Conservation (phyloP, 2,888 invertebrate genomes). For the Troglohyphantes excavatus region DNA sequence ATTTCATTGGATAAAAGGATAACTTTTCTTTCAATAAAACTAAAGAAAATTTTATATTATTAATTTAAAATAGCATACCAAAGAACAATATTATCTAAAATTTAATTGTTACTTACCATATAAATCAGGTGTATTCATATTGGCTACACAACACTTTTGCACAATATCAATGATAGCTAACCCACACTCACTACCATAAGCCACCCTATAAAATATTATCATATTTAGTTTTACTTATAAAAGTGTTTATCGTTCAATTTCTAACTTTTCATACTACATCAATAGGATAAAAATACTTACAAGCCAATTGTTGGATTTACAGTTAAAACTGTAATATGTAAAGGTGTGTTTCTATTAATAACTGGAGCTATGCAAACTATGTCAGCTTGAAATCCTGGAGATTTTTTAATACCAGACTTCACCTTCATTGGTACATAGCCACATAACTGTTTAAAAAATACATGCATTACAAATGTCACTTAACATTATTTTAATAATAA, state of each 20-base stretch:
- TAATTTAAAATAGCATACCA: too few relatives aligned
- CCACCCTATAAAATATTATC: slow-evolving; percentile 87
- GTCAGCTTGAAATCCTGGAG: slow-evolving; percentile 98
- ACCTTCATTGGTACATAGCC: slow-evolving; percentile 86
- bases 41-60: too few relatives aligned
- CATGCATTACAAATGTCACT: too few relatives aligned
- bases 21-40: too few relatives aligned
- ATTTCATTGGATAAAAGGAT: too few relatives aligned
- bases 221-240: too few relatives aligned
- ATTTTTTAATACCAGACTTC: slow-evolving; percentile 90
- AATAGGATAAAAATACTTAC: slow-evolving; percentile 86
- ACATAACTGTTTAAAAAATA: slow-evolving; percentile 33
- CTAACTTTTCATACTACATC: too few relatives aligned
- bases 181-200: slow-evolving; percentile 98
- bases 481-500: too few relatives aligned
- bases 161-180: slow-evolving; percentile 96
- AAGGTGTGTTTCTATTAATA: slow-evolving; percentile 89
- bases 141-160: slow-evolving; percentile 94
- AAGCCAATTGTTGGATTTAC: slow-evolving; percentile 98
- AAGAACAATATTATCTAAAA: too few relatives aligned
- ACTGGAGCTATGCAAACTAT: slow-evolving; percentile 95
- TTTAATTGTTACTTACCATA: slow-evolving; percentile 86
- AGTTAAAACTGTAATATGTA: slow-evolving; percentile 93
- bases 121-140: slow-evolving; percentile 94
- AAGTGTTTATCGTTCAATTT: too few relatives aligned